Conservation (phyloP, 2,888 invertebrate genomes). For the Athalia rosae region DNA sequence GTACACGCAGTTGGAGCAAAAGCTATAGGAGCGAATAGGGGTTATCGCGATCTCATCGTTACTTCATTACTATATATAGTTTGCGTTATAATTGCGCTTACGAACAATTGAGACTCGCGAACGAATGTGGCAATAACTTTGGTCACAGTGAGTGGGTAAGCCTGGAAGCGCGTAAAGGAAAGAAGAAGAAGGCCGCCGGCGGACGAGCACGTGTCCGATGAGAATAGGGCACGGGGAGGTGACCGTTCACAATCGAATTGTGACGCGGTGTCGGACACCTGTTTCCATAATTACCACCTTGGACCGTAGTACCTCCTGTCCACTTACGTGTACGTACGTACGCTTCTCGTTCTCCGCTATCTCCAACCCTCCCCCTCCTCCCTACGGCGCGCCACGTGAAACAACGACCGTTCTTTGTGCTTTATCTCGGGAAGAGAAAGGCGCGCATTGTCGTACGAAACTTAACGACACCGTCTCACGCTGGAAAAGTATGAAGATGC, state of each 20-base stretch:
- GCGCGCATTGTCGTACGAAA: slow-evolving; percentile 50
- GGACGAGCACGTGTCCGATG: slow-evolving; percentile 32
- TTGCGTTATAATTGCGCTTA: slow-evolving; percentile 43
- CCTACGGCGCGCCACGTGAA: background rate
- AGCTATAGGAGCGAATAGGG: slow-evolving; percentile 5
- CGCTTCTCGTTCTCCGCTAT: background rate
- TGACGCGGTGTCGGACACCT: slow-evolving; percentile 63
- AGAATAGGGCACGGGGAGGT: slow-evolving; percentile 32
- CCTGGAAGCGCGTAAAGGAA: slow-evolving; percentile 8
- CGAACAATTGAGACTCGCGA: slow-evolving; percentile 39
- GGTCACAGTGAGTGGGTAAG: slow-evolving; percentile 22
- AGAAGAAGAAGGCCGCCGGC: slow-evolving; percentile 33
- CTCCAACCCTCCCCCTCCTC: background rate
- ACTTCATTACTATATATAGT: slow-evolving; percentile 3
- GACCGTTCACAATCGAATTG: slow-evolving; percentile 56
- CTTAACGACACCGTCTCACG: slow-evolving; percentile 30
- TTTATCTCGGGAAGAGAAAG: slow-evolving; percentile 54
- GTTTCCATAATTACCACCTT: slow-evolving; percentile 64
- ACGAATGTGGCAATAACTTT: slow-evolving; percentile 45
- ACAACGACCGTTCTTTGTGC: slow-evolving; percentile 40
- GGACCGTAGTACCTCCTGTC: slow-evolving; percentile 47
- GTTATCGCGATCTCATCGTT: slow-evolving; percentile 34
- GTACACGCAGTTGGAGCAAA: too few relatives aligned
- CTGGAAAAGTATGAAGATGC: slow-evolving; percentile 9
- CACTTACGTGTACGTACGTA: too few relatives aligned